phyloP scores from a whole-genome alignment of 2,113 vertebrate genomes.

The Saguinus imperator region DNA sequence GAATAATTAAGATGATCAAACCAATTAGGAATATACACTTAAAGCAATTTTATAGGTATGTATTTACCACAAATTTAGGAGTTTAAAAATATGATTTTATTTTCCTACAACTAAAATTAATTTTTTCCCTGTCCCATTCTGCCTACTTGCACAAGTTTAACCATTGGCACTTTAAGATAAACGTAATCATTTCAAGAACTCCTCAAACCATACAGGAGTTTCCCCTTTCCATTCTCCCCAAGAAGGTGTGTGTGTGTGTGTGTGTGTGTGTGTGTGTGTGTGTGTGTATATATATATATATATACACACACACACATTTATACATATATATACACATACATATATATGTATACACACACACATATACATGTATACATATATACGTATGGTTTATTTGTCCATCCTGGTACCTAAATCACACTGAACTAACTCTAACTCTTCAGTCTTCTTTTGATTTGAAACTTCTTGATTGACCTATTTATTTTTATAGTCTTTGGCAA shows the following conservation, averaged over 20 bases:
- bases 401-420: background rate
- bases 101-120: constrained; percentile 38
- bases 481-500: background rate
- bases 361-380: no score
- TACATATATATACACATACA: no score
- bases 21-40: background rate
- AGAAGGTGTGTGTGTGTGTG: background rate
- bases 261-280: no score
- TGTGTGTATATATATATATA: no score
- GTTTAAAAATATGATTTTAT: constrained; percentile 45
- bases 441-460: background rate
- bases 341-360: no score
- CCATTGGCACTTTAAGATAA: background rate
- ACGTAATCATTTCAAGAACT: background rate
- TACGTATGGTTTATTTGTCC: background rate
- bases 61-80: background rate
- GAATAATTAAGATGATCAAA: constrained; percentile 34
- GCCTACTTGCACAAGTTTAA: background rate
- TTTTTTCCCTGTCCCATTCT: background rate
- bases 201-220: background rate
- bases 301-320: no score
- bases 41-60: background rate
- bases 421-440: background rate
- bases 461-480: background rate
- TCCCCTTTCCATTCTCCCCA: background rate